Evolutionary conservation across 2,113 vertebrate genomes (phyloP), one percentile per base, ranked within the genome.

Genomic region (Cavia porcellus): DNA sequence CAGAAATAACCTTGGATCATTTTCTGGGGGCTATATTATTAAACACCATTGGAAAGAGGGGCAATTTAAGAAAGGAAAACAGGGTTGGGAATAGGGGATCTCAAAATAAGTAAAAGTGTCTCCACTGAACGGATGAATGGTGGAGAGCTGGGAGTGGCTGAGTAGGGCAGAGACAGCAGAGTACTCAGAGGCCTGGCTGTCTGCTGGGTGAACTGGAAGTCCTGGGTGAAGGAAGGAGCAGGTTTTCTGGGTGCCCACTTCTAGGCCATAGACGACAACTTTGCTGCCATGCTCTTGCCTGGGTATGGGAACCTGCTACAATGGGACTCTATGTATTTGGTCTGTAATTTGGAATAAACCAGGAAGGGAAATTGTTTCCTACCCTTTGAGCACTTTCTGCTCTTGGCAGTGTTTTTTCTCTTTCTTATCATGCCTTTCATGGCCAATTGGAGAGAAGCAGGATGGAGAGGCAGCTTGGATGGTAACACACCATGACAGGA

Each of bases 1-100:
- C 94, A 91, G 38, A 96, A 96, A 93, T 86, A 64, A 86, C 38
- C 47, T 89, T 83, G 75, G 75, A 70, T 38, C 61, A 77, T 35
- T 13, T 85, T 85, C 62, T 28, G 35, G 62, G 35, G 20, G 5
- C 11, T 74, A 24, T 68, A n/a, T 87, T 93, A 57, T 95, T 85
- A 79, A 89, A 62, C 38, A 57, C 17, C 22, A 96, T 52, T 83
- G 45, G 50, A 64, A 92, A n/a, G 57, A 42, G 57, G 25, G 30
- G 1, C 59, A 50, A n/a, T 61, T 80, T 83, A 15, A 28, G 4
- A 92, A 90, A 82, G 62, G 25, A 25, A 80, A 80, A 66, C 14
- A 74, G 30, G 35, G 42, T 75, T 15, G 47, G 70, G 61, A 75
- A 59, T n/a, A 94, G 20, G 59, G 32, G 17, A 70, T 1, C 1